phyloP scores from a whole-genome alignment of 1,140 invertebrate species.

The Drosophila ohnishii region DNA sequence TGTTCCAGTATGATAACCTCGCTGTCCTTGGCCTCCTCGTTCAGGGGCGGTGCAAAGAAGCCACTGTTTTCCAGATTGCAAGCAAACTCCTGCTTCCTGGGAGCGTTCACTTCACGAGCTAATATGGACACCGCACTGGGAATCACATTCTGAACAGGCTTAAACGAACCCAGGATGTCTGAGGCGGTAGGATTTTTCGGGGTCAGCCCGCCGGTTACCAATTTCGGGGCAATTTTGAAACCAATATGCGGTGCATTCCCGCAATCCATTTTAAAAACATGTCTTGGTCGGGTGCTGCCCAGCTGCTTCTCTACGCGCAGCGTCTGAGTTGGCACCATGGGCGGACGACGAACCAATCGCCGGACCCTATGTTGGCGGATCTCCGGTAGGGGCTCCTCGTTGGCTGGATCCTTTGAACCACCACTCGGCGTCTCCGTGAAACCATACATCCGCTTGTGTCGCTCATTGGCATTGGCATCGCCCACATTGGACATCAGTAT shows the following conservation, averaged over 20 bases:
- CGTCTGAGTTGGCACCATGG: constrained; percentile 52
- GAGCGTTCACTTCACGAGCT: constrained; percentile 48
- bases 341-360: constrained; percentile 11
- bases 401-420: constrained; percentile 8
- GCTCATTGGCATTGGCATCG: constrained; percentile 32
- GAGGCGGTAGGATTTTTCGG: neutral
- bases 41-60: neutral
- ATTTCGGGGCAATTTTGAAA: constrained; percentile 20
- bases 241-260: constrained; percentile 52
- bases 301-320: constrained; percentile 59
- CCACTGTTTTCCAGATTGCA: constrained; percentile 28
- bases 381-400: constrained; percentile 3
- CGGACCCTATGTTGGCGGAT: neutral
- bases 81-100: constrained; percentile 31
- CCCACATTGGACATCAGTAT: constrained; percentile 35
- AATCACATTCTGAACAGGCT: constrained; percentile 30
- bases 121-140: constrained; percentile 52
- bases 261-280: constrained; percentile 55
- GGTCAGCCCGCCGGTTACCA: neutral
- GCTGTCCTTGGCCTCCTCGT: neutral
- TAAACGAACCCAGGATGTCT: constrained; percentile 25
- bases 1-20: neutral
- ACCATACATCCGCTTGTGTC: constrained; percentile 34
- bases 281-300: constrained; percentile 6
- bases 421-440: constrained; percentile 5